Evolutionary conservation across 2,113 vertebrate species (phyloP), one percentile per base, ranked within the genome.

Genomic region (Tylochromis polylepis): DNA sequence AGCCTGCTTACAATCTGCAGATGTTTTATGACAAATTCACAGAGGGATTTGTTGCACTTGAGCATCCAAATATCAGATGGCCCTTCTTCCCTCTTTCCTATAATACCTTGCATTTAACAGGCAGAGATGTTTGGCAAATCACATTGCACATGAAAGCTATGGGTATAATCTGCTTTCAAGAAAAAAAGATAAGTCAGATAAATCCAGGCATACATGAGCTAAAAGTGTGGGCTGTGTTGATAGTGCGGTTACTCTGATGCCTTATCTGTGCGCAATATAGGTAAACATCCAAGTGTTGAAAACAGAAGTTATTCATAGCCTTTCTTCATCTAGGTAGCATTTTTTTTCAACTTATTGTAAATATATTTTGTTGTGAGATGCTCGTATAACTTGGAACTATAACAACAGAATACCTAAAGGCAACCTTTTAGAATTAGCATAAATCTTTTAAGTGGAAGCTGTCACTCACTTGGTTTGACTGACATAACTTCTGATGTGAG

Each of bases 381-480:
- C 49, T 83, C 12, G 79, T 82, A 34, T 58, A 79, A 15, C 2
- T 46, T 51, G 81, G 87, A 82, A 81, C 34, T 1, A 5, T 49
- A 53, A 67, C 75, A 88, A 41, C 85, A 84, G 57, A 20, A 55
- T 46, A 79, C 81, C 59, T 31, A 10, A 75, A 49, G 8, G 9
- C 9, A 77, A 51, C 27, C 27, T 9, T 29, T 56, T 65, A 65
- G 65, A 57, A 95, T 96, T 94, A 93, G 80, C 94, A 95, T 95
- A 95, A 95, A 95, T 95, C 93, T 93, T 94, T 96, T 93, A 91
- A 89, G 83, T 72, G 89, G 82, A 78, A 29, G 31, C 91, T 94
- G 93, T 90, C 94, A 88, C 83, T 95, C 94, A 91, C 29, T 80
- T 31, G 55, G 65, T 85, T 82, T 92, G 90, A 93, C 55, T 92